A percentile compares a stretch with the other conserved stretches of the same genome.
Evolutionary conservation across 2,113 vertebrate species (phyloP).

Genomic region (Blennius ocellaris): DNA sequence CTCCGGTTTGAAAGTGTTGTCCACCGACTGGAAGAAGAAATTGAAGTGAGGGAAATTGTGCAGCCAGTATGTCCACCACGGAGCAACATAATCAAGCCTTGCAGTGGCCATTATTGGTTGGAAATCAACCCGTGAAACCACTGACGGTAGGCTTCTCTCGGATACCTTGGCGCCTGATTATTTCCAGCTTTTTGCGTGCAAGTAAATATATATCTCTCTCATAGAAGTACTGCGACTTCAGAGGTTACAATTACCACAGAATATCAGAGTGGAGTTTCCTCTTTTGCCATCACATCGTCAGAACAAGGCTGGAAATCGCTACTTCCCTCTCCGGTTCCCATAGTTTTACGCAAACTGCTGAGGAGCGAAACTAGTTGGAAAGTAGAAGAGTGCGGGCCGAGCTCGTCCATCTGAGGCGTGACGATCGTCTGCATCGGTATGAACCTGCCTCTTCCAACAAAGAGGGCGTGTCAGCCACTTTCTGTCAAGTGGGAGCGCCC

Average conservation of each 20-base stretch:
- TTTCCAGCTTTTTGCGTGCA: conserved; percentile 24
- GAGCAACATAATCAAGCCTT: conserved; percentile 89
- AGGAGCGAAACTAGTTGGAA: conserved; percentile 9
- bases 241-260: neutral
- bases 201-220: neutral
- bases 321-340: conserved; percentile 22
- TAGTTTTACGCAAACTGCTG: conserved; percentile 27
- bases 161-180: conserved; percentile 21
- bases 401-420: conserved; percentile 47
- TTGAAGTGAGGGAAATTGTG: conserved; percentile 90
- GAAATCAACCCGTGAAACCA: conserved; percentile 30
- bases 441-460: conserved; percentile 48
- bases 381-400: conserved; percentile 20
- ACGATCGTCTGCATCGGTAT: conserved; percentile 28
- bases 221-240: neutral
- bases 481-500: neutral
- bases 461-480: conserved; percentile 63
- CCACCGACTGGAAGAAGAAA: conserved; percentile 80
- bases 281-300: conserved; percentile 6
- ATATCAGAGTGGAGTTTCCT: conserved; percentile 37
- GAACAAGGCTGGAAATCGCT: conserved; percentile 5
- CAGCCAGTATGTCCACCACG: conserved; percentile 96
- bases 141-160: conserved; percentile 7
- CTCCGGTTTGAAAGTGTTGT: conserved; percentile 86
- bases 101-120: conserved; percentile 83